Base-by-base conservation (phyloP, 1,140 invertebrate species). In the Cataglyphis hispanica region DNA sequence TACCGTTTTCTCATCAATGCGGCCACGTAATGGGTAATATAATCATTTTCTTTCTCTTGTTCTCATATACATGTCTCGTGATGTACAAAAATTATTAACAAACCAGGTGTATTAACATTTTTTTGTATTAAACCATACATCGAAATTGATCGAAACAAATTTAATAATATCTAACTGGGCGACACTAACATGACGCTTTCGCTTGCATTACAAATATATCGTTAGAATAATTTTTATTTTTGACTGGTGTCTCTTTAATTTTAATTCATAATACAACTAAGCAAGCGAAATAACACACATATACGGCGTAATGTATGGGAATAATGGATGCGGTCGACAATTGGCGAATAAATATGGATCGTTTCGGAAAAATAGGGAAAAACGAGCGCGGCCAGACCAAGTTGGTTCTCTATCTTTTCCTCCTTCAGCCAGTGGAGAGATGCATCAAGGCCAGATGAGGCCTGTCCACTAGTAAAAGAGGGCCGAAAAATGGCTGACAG, bases 401-500 rank as follows among this genome's bases (percentile, higher is more conserved):
- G 78, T 89, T 75, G 81, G 58, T 69, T 78, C 70, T 83, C 75
- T 13, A 25, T 81, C 46, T 84, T 77, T 77, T 86, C 66, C 67
- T 78, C 67, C 81, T 78, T 87, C 84, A 69, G 50, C 56, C 64
- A 78, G 58, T 66, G 64, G 46, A 87, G 83, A 67, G 34, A 76
- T 81, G 75, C 90, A 91, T 89, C 86, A 92, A 90, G 90, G 86
- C 86, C 88, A 91, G 84, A 89, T 78, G 66, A 86, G 83, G 81
- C 74, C 75, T 87, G 72, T 85, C 78, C 60, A 78, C 53, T 87
- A 66, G 81, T 80, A 90, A 89, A 83, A 90, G 84, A 69, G 80
- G 78, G 31, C 76, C 87, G 83, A 90, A 92, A 91, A 91, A 90
- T 91, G 85, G 91, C 88, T 89, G 91, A 89, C 89, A 90, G 87